Percentiles rank a stretch among this genome's conserved stretches.
phyloP scores from a whole-genome alignment of 2,888 invertebrate genomes.

The Apamea anceps region DNA sequence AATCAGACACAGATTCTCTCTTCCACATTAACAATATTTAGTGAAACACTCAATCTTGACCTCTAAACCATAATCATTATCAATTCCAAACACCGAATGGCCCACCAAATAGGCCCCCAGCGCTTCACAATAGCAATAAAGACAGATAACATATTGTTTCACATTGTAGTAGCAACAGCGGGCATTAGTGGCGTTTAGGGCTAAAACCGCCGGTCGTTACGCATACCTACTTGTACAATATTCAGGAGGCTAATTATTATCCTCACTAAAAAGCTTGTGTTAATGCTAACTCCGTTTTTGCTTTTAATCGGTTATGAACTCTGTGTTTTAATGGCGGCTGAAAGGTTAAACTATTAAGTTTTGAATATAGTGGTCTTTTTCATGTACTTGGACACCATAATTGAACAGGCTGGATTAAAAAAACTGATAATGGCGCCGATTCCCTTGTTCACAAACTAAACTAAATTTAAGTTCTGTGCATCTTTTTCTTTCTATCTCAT shows the following conservation, averaged over 20 bases:
- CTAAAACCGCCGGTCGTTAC: conserved; percentile 32
- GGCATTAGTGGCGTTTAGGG: conserved; percentile 39
- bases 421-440: no score
- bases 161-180: conserved; percentile 36
- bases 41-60: conserved; percentile 3
- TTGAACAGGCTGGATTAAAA: neutral
- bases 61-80: conserved; percentile 19
- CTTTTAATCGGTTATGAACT: conserved; percentile 30
- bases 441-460: no score
- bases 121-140: conserved; percentile 45
- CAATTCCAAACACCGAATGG: conserved; percentile 23
- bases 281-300: conserved; percentile 10
- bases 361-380: neutral
- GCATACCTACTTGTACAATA: conserved; percentile 40
- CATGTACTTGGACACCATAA: neutral
- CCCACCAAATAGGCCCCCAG: conserved; percentile 23
- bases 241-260: conserved; percentile 47
- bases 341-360: neutral
- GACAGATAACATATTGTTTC: conserved; percentile 45
- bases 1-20: neutral
- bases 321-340: conserved; percentile 7
- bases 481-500: no score
- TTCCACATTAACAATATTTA: neutral
- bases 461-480: no score
- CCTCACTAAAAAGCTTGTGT: conserved; percentile 28